A percentile compares a stretch with the other conserved stretches of the same genome.
Conservation (phyloP, 2,888 invertebrate genomes). For the Rhogogaster chlorosoma region DNA sequence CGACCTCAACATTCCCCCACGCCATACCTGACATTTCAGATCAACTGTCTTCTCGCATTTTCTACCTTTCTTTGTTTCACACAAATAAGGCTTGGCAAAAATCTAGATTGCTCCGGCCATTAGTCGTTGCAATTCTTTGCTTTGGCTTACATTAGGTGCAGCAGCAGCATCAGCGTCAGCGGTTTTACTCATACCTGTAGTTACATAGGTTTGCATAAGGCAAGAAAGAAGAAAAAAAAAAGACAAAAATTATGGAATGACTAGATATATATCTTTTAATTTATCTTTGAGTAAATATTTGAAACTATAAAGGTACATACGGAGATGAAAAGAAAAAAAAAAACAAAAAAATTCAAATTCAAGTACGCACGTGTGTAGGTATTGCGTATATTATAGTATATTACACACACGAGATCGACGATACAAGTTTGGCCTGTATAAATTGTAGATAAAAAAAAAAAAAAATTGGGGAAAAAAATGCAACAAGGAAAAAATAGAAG, state of each 20-base stretch:
- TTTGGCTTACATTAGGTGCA: not conserved
- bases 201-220: not conserved
- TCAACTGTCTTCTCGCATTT: not conserved
- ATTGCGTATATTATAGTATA: not conserved
- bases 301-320: not conserved
- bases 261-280: not conserved
- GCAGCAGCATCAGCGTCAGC: not conserved
- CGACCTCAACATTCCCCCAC: slow-evolving; percentile 34
- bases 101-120: slow-evolving; percentile 31
- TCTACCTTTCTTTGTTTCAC: not conserved
- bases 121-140: not conserved
- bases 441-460: not conserved
- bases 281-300: slow-evolving; percentile 8
- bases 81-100: slow-evolving; percentile 38
- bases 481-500: not conserved
- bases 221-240: not conserved
- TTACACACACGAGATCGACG: not conserved
- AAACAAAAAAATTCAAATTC: not conserved
- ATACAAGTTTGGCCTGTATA: not conserved
- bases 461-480: not conserved
- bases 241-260: not conserved
- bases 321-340: not conserved
- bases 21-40: slow-evolving; percentile 25
- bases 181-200: not conserved
- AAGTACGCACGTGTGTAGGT: not conserved